Base-by-base conservation (phyloP, 2,888 invertebrate genomes). In the Coremacera marginata region DNA sequence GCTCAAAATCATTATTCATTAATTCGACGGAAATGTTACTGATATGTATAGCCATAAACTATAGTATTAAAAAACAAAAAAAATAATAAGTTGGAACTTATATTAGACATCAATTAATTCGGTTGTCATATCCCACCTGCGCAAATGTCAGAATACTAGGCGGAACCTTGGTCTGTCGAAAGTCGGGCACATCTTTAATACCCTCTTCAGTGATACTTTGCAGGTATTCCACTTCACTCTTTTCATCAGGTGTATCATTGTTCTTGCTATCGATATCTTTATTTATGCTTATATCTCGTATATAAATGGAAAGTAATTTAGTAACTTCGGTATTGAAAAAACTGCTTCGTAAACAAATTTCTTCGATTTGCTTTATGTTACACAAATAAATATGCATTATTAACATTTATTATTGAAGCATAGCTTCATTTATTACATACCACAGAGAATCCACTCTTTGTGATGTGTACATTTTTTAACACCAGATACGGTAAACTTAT, bases 301-400 rank as follows among this genome's bases (percentile, higher is more conserved):
- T 93, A n/a, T 95, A 93, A 25, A 96, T 93, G 3, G 95, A 95
- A 4, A 96, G 90, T 16, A 96, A 89, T 88, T 96, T 96, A 27
- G 95, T 95, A 73, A 96, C 94, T 83, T 96, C 96, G 1, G 96
- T 95, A 87, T 95, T 96, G 82, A 96, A 93, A 86, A 96, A 94
- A 89, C 96, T 96, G 87, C 96, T 96, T 75, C 95, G 93, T 81
- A 96, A 92, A 80, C 95, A 94, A 82, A 96, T 92, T 88, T 96
- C 95, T 85, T 96, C 94, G 78, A 96, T 94, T 89, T 95, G 94
- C 96, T 96, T 34, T 90, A 78, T 82, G 19, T 34, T 16, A 75
- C 5, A 65, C 1, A 11, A 44, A 44, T 65, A 55, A 31, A 5
- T 37, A 44, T 49, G 52, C 31, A 72, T 22, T 1, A 22, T 70